Base-by-base conservation (phyloP, 2,888 invertebrate genomes). In the Thymelicus lineola region DNA sequence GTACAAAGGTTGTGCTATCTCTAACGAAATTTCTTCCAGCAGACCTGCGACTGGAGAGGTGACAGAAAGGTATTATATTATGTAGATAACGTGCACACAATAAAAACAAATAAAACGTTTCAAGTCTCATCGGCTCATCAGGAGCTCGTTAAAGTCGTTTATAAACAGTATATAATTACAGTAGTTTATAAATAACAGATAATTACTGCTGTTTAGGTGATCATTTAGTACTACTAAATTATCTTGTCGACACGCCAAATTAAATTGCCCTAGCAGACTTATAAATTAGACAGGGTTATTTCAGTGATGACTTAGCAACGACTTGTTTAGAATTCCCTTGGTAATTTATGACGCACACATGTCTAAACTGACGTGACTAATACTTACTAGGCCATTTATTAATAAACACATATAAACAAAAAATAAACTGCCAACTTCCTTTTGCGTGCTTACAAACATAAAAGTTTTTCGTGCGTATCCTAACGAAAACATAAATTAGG, bases 401-500 rank as follows among this genome's bases (percentile, higher is more conserved):
- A 89, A 88, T 89, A 89, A 87, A 87, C 84, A 87, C 84, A 87
- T 84, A 86, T 81, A 79, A 77, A 81, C 81, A 84, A 86, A 84
- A 85, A 86, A 84, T 86, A 86, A 89, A 89, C 86, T 86, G 80
- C 82, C 78, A 77, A 90, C 89, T 91, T 92, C 91, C 91, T 91
- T 89, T 92, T 80, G 93, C 93, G 93, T 93, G 93, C 83, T 80
- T 80, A 83, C 79, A 80, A 82, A 88, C 91, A 93, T 93, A 92
- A 93, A 93, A 93, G 83, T 89, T 91, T 82, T 86, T 89, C 91
- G 86, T 92, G 92, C 90, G 90, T 92, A 91, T 88, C 89, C 88
- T 84, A 87, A 91, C 88, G 85, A 89, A 90, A 91, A 89, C 91
- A 91, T 93, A 93, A 93, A 92, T 93, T 92, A 90, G 86, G 88